These are phyloP conservation scores for Manduca sexta DNA, from an alignment of 1,140 invertebrate genomes.

Conservation along the genomic window DNA sequence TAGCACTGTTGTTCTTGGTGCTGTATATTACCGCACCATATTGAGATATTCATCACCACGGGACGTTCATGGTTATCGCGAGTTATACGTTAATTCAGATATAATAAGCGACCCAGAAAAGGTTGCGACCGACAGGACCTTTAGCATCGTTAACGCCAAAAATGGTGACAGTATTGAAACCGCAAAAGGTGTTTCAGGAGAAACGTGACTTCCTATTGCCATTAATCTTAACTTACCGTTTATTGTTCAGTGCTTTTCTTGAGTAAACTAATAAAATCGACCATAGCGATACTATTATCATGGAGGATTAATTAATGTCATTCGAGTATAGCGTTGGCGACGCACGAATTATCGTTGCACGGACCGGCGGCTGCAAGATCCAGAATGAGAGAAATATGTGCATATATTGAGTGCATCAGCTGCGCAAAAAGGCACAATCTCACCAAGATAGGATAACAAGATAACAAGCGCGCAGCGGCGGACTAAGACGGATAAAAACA, in stretches of 20 bases:
- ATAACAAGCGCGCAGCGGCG: slow-evolving; percentile 64
- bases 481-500: slow-evolving; percentile 65
- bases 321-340: no score
- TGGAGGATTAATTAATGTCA: no score
- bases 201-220: slow-evolving; percentile 43
- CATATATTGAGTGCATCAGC: slow-evolving; percentile 54
- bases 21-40: background rate
- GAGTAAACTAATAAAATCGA: no score
- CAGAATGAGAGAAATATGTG: slow-evolving; percentile 40
- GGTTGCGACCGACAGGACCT: slow-evolving; percentile 30
- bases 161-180: slow-evolving; percentile 33
- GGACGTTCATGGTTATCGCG: background rate
- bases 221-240: slow-evolving; percentile 29
- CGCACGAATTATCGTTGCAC: no score
- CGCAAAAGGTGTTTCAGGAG: slow-evolving; percentile 34
- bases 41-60: background rate
- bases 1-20: background rate
- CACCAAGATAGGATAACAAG: slow-evolving; percentile 68
- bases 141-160: slow-evolving; percentile 41
- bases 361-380: slow-evolving; percentile 1
- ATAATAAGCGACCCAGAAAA: slow-evolving; percentile 29
- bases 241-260: slow-evolving; percentile 8
- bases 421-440: slow-evolving; percentile 67
- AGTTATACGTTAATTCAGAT: slow-evolving; percentile 19
- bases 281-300: no score